Evolutionary conservation across 2,888 invertebrate genomes (phyloP), one percentile per base, ranked within the genome.

Genomic region (Pheosia tremula): DNA sequence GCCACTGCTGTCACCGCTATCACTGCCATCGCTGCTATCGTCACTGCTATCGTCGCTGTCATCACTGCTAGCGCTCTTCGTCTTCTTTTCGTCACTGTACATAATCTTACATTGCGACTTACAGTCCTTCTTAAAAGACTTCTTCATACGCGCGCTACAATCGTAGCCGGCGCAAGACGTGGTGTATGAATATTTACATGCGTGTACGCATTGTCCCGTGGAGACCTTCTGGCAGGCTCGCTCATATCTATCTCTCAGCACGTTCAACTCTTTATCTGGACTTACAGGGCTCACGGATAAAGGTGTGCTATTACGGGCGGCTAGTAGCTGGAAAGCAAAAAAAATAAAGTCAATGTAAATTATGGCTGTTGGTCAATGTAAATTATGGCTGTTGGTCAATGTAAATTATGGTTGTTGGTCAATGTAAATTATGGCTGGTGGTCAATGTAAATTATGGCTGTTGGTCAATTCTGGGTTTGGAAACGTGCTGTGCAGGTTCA

Each of bases 241-340:
- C 47, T 88, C 86, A 52, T 81, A 87, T 47, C 68, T 68, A 10
- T 81, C 79, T 6, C 88, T 72, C 0, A 89, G 74, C 3, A 86
- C 75, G 57, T 80, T 79, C 7, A 78, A 8, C 5, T 58, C 11
- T 5, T 45, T 57, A 0, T 39, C 52, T 1, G 54, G 58, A 3
- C 50, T 39, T 1, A 5, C 5, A 7, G 39, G 7, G 36, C 43
- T 49, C 60, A 53, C 38, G 43, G 11, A 36, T 43, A 43, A 38
- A 0, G 5, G 13, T 38, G 60, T 64, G 5, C 66, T 60, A 58
- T 58, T 61, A 24, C 47, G 60, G 7, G 56, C 37, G 0, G n/a
- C 11, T 53, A 11, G 7, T 13, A 43, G 49, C 69, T 75, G 63
- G n/a, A 41, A 69, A 66, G 10, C 37, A 50, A n/a, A 50, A 49